Conservation (phyloP, 1,140 invertebrate species). For the Subanguina moxae region DNA sequence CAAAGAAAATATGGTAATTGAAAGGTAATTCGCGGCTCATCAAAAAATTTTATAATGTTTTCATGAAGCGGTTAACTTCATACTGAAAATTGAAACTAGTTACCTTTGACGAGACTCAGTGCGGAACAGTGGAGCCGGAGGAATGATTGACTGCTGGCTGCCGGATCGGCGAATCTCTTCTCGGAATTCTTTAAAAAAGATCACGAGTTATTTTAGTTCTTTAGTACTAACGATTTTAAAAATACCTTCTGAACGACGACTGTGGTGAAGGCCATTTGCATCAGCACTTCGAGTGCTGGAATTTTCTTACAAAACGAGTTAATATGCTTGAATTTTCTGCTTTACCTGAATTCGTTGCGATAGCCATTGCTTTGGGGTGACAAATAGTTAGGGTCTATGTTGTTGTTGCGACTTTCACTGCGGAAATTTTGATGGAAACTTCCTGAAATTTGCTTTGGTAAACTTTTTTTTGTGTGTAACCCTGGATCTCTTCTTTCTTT, state of each 20-base stretch:
- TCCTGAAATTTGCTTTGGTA: no score
- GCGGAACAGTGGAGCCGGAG: constrained; percentile 18
- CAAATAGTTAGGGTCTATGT: constrained; percentile 14
- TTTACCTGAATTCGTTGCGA: constrained; percentile 18
- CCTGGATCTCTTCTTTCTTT: no score
- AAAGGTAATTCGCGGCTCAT: no score
- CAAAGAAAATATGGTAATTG: no score
- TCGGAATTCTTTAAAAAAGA: constrained; percentile 16
- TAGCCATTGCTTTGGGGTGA: constrained; percentile 19
- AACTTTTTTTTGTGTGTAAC: no score
- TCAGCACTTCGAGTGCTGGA: constrained; percentile 17
- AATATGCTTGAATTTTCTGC: no score
- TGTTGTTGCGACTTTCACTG: constrained; percentile 16
- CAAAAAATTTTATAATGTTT: no score
- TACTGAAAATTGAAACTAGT: no score
- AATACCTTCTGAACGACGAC: constrained; percentile 18
- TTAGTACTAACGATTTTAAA: no score
- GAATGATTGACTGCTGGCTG: not conserved
- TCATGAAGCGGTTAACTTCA: no score
- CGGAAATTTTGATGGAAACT: constrained; percentile 3
- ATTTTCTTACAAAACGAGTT: no score
- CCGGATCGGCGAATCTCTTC: constrained; percentile 31
- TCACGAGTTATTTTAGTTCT: no score
- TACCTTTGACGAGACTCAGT: constrained; percentile 21
- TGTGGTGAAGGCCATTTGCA: constrained; percentile 26